Conservation (phyloP, 2,797 vertebrate genomes). For the Enteromius radiatus region DNA sequence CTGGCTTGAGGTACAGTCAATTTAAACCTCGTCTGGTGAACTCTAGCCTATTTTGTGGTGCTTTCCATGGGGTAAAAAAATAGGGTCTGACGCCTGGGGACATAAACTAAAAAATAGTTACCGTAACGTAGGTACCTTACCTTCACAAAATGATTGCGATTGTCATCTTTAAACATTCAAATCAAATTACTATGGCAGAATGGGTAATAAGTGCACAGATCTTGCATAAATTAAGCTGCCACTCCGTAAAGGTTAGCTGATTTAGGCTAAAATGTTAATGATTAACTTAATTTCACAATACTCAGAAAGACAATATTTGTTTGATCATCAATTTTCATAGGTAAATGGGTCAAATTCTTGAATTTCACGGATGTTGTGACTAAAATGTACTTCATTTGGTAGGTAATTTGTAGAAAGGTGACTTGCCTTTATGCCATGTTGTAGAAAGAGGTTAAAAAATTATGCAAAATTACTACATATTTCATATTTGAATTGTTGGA, state of each 20-base stretch:
- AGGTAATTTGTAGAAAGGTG: neutral
- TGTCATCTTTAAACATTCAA: neutral
- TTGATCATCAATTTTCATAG: neutral
- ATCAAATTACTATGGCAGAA: neutral
- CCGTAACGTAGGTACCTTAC: too few relatives aligned
- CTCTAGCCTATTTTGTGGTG: neutral
- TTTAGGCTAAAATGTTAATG: neutral
- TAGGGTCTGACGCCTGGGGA: neutral
- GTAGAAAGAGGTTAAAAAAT: neutral
- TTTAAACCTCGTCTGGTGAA: slow-evolving; percentile 10
- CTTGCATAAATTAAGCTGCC: neutral
- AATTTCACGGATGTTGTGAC: neutral
- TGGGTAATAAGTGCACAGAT: neutral
- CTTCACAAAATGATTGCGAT: neutral
- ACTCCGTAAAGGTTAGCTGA: neutral
- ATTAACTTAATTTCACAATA: neutral
- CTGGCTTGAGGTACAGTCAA: neutral
- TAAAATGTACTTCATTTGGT: neutral
- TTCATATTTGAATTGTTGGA: neutral
- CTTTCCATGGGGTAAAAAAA: neutral
- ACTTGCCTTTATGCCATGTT: neutral
- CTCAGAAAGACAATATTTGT: neutral
- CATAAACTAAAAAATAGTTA: too few relatives aligned
- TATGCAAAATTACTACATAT: neutral
- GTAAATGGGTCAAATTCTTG: neutral